Conservation (phyloP, 1,140 invertebrate genomes). For the Cylas formicarius region DNA sequence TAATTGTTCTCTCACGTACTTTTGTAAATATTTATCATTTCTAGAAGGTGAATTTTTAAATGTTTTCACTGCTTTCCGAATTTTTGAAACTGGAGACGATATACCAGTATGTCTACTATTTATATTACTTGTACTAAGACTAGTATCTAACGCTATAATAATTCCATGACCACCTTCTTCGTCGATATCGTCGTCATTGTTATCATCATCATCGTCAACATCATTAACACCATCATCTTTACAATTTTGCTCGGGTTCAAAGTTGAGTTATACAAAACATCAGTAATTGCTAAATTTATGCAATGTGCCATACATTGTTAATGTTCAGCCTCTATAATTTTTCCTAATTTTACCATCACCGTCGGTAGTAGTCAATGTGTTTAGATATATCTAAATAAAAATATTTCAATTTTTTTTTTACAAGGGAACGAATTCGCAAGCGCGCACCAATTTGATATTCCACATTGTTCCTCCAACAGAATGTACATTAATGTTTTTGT, state of each 20-base stretch:
- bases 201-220: conserved; percentile 15
- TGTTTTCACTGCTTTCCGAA: too few species aligned
- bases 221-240: conserved; percentile 21
- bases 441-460: too few species aligned
- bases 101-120: conserved; percentile 22
- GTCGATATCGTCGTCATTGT: conserved; percentile 17
- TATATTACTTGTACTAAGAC: conserved; percentile 24
- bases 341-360: too few species aligned
- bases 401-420: too few species aligned
- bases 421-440: too few species aligned
- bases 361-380: too few species aligned
- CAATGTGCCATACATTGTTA: conserved; percentile 16
- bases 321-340: conserved; percentile 14
- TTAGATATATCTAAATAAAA: too few species aligned
- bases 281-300: conserved; percentile 22
- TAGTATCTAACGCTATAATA: conserved; percentile 26
- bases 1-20: too few species aligned
- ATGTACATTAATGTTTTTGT: too few species aligned
- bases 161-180: conserved; percentile 24
- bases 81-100: conserved; percentile 20
- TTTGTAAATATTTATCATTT: too few species aligned
- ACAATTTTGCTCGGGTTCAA: conserved; percentile 22
- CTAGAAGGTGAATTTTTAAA: too few species aligned
- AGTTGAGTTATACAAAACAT: conserved; percentile 24
- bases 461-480: too few species aligned